Evolutionary conservation across 2,888 invertebrate genomes (phyloP), one percentile per base, ranked within the genome.

Genomic region (Hermaeophaga mercurialis): DNA sequence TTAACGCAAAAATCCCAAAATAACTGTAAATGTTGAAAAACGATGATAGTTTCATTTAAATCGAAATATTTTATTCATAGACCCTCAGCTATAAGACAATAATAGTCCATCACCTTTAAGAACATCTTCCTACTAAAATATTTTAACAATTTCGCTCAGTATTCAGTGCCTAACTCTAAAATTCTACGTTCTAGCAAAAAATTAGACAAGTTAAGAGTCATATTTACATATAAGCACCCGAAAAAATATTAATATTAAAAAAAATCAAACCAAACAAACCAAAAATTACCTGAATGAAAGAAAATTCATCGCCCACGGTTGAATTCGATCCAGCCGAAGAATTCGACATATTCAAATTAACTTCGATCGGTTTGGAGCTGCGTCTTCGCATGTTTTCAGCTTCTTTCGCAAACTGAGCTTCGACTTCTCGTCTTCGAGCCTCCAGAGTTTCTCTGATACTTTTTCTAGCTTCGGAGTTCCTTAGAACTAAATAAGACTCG

Each of bases 401-500:
- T 59, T 79, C 79, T 60, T 73, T 73, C 26, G 77, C 75, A 65
- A 79, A 79, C 59, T 78, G 76, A 58, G 68, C 68, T 64, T 80
- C 80, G 44, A 79, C 76, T 59, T 81, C 81, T 54, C 75, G 73
- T 54, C 80, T 73, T 61, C 81, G 76, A 11, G 79, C 79, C 60
- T 80, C 80, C 63, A 80, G 67, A 61, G 76, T 79, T 57, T 80
- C 79, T 50, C 80, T 71, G 41, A 80, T 76, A 62, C 80, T 80
- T 64, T 79, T 80, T 50, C 82, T 76, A 56, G 79, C 79, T 58
- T 81, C 80, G 44, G 82, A 80, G 76, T 82, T 86, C 70, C 88
- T 83, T 74, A 90, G 84, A 69, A 90, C 87, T 75, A 92, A 91
- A 78, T 91, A 90, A 59, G 91, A 91, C 80, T 93, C 92, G 73